Evolutionary conservation across 2,113 vertebrate species (phyloP), one percentile per base, ranked within the genome.

Genomic region (Pithys albifrons): DNA sequence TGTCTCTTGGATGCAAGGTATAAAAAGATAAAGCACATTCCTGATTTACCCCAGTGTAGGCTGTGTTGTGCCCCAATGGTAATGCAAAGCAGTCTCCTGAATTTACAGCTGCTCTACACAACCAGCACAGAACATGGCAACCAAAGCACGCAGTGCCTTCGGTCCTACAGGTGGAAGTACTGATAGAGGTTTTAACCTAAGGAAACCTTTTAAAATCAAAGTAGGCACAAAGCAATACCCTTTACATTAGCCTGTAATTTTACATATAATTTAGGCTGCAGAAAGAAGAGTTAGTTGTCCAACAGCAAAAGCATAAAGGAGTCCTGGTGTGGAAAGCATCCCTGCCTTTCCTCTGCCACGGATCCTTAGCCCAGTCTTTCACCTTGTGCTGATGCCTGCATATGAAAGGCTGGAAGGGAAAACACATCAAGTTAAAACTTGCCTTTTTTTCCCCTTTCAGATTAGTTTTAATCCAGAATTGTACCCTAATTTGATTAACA

Each of bases 181-280:
- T 80, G 76, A 75, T 37, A 43, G 12, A 48, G 62, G 39, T 52
- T 64, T 92, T 81, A 86, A 94, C 41, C 54, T 18, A 75, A 35
- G n/a, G 41, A 84, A 95, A 80, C 79, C 59, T 88, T 80, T 81
- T 48, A 55, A 86, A 82, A 89, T 57, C 62, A 43, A 85, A 89
- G 37, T 14, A 74, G 72, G 76, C 48, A 46, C 51, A 67, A 84
- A 86, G 72, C 43, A 67, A 91, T 66, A 39, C 25, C 35, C 13
- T 86, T 92, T 81, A 71, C 16, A 55, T 84, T 59, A 71, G 76
- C 39, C 35, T 73, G 54, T 55, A 70, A 88, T 92, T 88, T 88
- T 66, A 71, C 23, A 46, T 73, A 45, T 80, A 18, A 80, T 92
- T 92, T 80, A 84, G 12, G 6, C n/a, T 86, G 72, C 64, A 46